Evolutionary conservation across 2,888 invertebrate genomes (phyloP).

Genomic region (Sesia bembeciformis): DNA sequence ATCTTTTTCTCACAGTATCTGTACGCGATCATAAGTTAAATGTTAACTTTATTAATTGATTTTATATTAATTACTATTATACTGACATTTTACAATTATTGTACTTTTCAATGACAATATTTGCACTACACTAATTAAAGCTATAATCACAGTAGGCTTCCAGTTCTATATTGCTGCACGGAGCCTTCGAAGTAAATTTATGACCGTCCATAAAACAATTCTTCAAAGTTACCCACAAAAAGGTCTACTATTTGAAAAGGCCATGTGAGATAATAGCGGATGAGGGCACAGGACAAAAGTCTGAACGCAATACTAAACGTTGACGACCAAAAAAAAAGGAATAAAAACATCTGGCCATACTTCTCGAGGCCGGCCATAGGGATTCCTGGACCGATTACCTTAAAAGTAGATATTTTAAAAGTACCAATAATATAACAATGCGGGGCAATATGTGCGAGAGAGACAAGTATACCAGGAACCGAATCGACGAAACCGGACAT

Average conservation of each 20-base stretch:
- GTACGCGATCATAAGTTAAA: too few relatives aligned
- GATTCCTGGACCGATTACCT: constrained; percentile 52
- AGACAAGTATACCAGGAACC: constrained; percentile 34
- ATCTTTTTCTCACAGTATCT: too few relatives aligned
- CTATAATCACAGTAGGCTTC: constrained; percentile 34
- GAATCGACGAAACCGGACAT: constrained; percentile 51
- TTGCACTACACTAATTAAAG: constrained; percentile 27
- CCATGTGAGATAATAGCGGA: constrained; percentile 60
- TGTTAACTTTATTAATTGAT: too few relatives aligned
- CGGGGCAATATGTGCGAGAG: constrained; percentile 37
- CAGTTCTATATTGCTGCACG: constrained; percentile 25
- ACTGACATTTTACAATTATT: too few relatives aligned
- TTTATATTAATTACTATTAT: too few relatives aligned
- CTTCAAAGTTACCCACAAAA: constrained; percentile 64
- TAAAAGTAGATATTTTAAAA: constrained; percentile 65
- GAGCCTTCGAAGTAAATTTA: constrained; percentile 48
- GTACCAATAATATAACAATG: constrained; percentile 61
- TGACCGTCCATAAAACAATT: constrained; percentile 66
- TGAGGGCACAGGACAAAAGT: constrained; percentile 63
- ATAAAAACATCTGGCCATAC: constrained; percentile 59
- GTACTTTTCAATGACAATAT: background rate
- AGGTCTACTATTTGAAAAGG: constrained; percentile 51
- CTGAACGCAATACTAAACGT: constrained; percentile 55
- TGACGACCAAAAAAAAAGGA: constrained; percentile 45
- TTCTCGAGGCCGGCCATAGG: constrained; percentile 34